phyloP scores from a whole-genome alignment of 2,797 vertebrate species.

The Miichthys miiuy region DNA sequence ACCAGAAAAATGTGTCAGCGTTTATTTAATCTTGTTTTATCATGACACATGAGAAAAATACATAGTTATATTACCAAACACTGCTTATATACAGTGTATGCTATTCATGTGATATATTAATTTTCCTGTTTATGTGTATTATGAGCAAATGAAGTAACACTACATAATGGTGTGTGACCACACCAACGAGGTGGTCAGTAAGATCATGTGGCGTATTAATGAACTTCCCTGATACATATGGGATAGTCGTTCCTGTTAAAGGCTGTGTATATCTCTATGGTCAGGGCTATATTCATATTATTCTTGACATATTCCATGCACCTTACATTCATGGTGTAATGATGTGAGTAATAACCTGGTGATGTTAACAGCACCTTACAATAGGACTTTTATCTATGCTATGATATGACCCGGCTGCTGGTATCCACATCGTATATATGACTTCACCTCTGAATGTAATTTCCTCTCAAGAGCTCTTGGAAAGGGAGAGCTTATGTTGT shows the following conservation, averaged over 20 bases:
- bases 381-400: constrained; percentile 62
- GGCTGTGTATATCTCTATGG: constrained; percentile 45
- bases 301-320: constrained; percentile 70
- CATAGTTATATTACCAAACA: constrained; percentile 18
- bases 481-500: constrained; percentile 83
- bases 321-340: constrained; percentile 76
- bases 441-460: constrained; percentile 67
- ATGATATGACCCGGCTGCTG: constrained; percentile 54
- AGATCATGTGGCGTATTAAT: constrained; percentile 65
- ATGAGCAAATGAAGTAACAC: constrained; percentile 60
- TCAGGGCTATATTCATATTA: constrained; percentile 61
- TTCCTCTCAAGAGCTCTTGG: constrained; percentile 77
- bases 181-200: constrained; percentile 58
- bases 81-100: constrained; percentile 4
- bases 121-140: constrained; percentile 51
- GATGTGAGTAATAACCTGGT: constrained; percentile 76
- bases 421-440: constrained; percentile 59
- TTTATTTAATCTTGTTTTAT: constrained; percentile 18
- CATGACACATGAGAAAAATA: not conserved
- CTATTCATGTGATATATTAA: constrained; percentile 30
- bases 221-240: constrained; percentile 53
- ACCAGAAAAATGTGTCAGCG: constrained; percentile 1
- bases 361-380: constrained; percentile 66
- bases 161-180: constrained; percentile 65
- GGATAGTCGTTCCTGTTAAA: constrained; percentile 53